Evolutionary conservation across 2,113 vertebrate genomes (phyloP).

Genomic region (Entelurus aequoreus): DNA sequence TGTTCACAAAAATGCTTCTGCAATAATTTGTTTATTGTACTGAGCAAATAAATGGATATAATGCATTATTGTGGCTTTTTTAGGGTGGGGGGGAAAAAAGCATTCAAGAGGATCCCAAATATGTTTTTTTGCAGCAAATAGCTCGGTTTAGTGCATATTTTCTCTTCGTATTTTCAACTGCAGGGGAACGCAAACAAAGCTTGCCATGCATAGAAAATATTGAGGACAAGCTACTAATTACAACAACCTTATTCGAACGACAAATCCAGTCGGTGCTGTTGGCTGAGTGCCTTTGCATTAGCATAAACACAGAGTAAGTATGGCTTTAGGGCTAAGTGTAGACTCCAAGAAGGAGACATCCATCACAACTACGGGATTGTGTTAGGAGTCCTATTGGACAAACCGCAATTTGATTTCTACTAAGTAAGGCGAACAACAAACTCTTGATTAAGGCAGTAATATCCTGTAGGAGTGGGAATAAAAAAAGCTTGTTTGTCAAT

Average conservation of each 20-base stretch:
- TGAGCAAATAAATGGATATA: not conserved
- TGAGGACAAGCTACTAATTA: conserved; percentile 23
- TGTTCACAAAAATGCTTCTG: not conserved
- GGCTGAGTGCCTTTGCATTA: conserved; percentile 30
- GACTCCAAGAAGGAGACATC: conserved; percentile 50
- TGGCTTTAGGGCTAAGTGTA: conserved; percentile 42
- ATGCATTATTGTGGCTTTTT: not conserved
- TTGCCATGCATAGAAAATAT: conserved; percentile 11
- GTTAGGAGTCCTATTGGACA: conserved; percentile 51
- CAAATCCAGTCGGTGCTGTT: conserved; percentile 47
- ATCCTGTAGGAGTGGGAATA: conserved; percentile 35
- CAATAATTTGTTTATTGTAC: not conserved
- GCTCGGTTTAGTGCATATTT: conserved; percentile 9
- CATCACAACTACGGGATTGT: conserved; percentile 51
- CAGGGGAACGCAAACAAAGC: conserved; percentile 31
- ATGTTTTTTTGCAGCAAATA: conserved; percentile 15
- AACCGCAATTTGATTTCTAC: conserved; percentile 31
- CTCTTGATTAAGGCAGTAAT: conserved; percentile 41
- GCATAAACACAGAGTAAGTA: conserved; percentile 38
- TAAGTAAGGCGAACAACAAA: conserved; percentile 24
- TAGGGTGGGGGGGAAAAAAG: not conserved
- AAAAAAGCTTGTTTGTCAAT: conserved; percentile 28
- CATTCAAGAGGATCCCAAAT: conserved; percentile 11
- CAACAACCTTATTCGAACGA: conserved; percentile 48
- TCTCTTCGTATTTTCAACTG: conserved; percentile 7